Percentiles rank a stretch among this genome's conserved stretches.
Conservation (phyloP, 1,140 invertebrate species). For the Nilaparvata lugens region DNA sequence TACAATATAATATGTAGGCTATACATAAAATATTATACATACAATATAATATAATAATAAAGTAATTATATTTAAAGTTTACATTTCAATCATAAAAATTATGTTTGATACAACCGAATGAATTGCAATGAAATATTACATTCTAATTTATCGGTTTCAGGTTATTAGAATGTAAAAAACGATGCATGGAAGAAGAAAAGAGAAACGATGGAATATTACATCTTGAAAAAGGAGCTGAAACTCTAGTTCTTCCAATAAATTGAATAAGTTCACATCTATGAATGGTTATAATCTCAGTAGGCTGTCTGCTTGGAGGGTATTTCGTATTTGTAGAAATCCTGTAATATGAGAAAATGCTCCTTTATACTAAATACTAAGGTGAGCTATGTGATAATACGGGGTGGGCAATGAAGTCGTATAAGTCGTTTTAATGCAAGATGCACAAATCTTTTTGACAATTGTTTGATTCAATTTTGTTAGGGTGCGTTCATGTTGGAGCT, state of each 20-base stretch:
- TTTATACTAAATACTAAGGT: too few relatives aligned
- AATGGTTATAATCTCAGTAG: too few relatives aligned
- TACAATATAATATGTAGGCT: background rate
- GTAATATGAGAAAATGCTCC: too few relatives aligned
- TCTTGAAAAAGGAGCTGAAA: slow-evolving; percentile 38
- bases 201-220: slow-evolving; percentile 36
- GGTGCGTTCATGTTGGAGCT: too few relatives aligned
- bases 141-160: slow-evolving; percentile 29
- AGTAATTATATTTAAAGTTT: background rate
- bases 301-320: too few relatives aligned
- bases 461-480: too few relatives aligned
- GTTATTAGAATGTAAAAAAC: slow-evolving; percentile 38
- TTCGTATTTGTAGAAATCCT: too few relatives aligned
- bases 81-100: background rate
- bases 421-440: too few relatives aligned
- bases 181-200: slow-evolving; percentile 36
- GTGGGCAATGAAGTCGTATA: too few relatives aligned
- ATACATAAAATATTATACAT: background rate
- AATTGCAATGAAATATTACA: slow-evolving; percentile 4
- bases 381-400: too few relatives aligned
- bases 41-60: background rate
- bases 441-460: too few relatives aligned
- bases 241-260: slow-evolving; percentile 34
- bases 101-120: background rate
- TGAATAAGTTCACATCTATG: too few relatives aligned